Base-by-base conservation (phyloP, 2,797 vertebrate species). In the Pogoniulus pusillus region DNA sequence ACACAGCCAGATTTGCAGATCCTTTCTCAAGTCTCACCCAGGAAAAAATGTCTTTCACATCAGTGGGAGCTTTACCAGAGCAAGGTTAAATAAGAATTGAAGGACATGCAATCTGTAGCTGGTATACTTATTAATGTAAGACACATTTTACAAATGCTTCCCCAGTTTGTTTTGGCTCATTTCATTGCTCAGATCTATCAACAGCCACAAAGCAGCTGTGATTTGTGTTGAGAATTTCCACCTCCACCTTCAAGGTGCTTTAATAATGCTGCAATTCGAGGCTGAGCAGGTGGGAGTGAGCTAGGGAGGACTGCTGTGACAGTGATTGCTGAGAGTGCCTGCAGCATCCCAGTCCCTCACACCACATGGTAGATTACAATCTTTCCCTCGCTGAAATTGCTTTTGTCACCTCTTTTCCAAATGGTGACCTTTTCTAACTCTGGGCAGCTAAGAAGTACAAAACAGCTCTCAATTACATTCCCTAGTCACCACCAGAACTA, bases 341-440 rank as follows among this genome's bases (percentile, higher is more conserved):
- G 59, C 80, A 96, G 96, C 92, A 94, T 93, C 65, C 80, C 69
- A 73, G 86, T 91, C 82, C 89, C 78, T 85, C 91, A 81, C 58
- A 54, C 89, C 91, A 74, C 86, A 69, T 12, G 4, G 60, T 92
- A 93, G 95, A 94, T 96, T 96, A 82, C 80, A 94, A 90, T 91
- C 91, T 93, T 94, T 86, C 80, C 85, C 85, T 96, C 85, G 2
- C n/a, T 94, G 91, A 97, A 96, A 95, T 93, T 95, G 94, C 92
- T 96, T 96, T 94, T 96, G 95, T 96, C 94, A 89, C 95, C 92
- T 96, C 89, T 93, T 93, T 87, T 84, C 87, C 83, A 91, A 95
- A 91, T 80, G 60, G 70, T 93, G 94, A 96, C 82, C 94, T 93
- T 93, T 96, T 76, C 60, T 91, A 85, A 88, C 90, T 94, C 85